These are phyloP conservation scores for Oryzias melastigma DNA, from an alignment of 2,113 vertebrate species.

Conservation along the genomic window DNA sequence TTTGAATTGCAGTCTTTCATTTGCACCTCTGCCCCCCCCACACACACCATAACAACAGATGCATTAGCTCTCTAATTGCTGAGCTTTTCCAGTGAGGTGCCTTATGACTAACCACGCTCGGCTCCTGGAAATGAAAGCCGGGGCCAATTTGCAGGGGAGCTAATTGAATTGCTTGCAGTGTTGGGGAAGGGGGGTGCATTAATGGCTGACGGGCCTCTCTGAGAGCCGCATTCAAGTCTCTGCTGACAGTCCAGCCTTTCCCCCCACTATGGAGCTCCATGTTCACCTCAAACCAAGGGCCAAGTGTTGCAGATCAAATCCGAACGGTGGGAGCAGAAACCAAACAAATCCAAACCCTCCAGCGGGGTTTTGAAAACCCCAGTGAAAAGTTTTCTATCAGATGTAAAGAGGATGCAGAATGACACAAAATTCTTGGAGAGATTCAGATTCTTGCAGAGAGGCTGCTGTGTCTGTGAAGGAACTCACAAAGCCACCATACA, in stretches of 20 bases:
- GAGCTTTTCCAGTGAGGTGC: conserved; percentile 67
- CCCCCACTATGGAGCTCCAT: too few relatives aligned
- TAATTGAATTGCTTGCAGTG: conserved; percentile 74
- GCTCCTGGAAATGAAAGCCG: conserved; percentile 70
- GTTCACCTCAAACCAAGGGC: too few relatives aligned
- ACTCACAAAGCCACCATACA: too few relatives aligned
- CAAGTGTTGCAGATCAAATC: too few relatives aligned
- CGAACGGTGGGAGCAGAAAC: too few relatives aligned
- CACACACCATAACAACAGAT: conserved; percentile 68
- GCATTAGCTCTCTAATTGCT: conserved; percentile 73
- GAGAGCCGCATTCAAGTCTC: conserved; percentile 52
- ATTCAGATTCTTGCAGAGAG: too few relatives aligned
- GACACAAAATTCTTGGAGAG: too few relatives aligned
- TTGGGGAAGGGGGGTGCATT: conserved; percentile 47
- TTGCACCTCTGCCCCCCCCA: conserved; percentile 44
- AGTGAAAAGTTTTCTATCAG: too few relatives aligned
- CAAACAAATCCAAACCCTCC: too few relatives aligned
- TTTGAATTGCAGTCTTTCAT: conserved; percentile 52
- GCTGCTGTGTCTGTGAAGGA: too few relatives aligned
- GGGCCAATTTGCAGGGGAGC: conserved; percentile 71
- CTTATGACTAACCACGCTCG: conserved; percentile 66
- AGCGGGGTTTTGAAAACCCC: too few relatives aligned
- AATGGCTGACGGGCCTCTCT: conserved; percentile 55
- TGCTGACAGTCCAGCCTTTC: conserved; percentile 4
- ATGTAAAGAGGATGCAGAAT: too few relatives aligned